These are phyloP conservation scores for Chymomyza costata DNA, from an alignment of 1,140 invertebrate species.

Conservation along the genomic window DNA sequence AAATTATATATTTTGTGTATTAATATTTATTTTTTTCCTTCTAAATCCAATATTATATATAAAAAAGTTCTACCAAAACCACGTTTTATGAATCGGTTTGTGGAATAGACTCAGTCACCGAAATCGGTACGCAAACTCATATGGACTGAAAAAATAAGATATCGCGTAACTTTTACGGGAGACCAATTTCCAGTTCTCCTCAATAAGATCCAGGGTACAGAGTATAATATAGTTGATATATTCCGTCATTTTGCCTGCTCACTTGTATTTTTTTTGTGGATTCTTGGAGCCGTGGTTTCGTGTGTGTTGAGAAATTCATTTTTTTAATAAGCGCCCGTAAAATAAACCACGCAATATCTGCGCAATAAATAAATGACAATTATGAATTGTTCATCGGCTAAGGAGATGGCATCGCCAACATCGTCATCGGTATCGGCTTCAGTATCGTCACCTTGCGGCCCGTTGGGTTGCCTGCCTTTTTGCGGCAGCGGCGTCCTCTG, in stretches of 20 bases:
- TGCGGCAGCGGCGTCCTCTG: conserved; percentile 40
- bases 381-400: conserved; percentile 56
- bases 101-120: too few relatives aligned
- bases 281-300: background rate
- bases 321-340: conserved; percentile 72
- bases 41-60: too few relatives aligned
- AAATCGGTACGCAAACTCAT: too few relatives aligned
- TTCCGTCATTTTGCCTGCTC: background rate
- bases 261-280: background rate
- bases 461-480: conserved; percentile 5
- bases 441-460: conserved; percentile 1
- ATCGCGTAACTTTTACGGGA: too few relatives aligned
- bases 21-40: too few relatives aligned
- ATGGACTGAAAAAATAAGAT: too few relatives aligned
- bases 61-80: too few relatives aligned
- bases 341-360: conserved; percentile 58
- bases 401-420: conserved; percentile 2
- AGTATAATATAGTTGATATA: too few relatives aligned
- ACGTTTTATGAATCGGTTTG: too few relatives aligned
- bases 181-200: too few relatives aligned
- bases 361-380: conserved; percentile 72
- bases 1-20: too few relatives aligned
- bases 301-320: conserved; percentile 69
- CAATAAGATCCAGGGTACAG: too few relatives aligned
- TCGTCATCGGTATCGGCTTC: background rate